Evolutionary conservation across 2,888 invertebrate genomes (phyloP), one percentile per base, ranked within the genome.

Genomic region (Leistus spinibarbis): DNA sequence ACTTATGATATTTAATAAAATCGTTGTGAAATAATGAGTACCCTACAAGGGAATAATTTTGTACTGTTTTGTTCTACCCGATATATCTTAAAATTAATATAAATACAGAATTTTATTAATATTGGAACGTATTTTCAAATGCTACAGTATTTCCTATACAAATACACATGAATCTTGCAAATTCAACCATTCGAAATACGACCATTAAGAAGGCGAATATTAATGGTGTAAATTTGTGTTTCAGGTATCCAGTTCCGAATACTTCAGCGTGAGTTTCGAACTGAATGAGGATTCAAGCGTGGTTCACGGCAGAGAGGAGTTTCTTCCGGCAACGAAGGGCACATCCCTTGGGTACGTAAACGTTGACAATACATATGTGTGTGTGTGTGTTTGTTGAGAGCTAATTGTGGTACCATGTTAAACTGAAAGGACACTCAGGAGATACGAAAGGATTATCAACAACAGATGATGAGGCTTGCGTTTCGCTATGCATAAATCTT

Each of bases 231-330:
- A 67, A 77, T 77, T 79, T 78, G 77, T 80, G 78, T 86, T 87
- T 60, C 86, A 91, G 91, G 90, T 91, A 82, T 90, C 91, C 70
- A 92, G 91, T 84, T 91, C 91, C 80, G 92, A 92, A 81, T 92
- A 90, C 83, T 92, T 92, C 85, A 91, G 91, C 80, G 91, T 92
- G 77, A 90, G 89, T 83, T 92, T 92, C 84, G 91, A 91, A 82
- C 86, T 89, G n/a, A 85, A 85, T 17, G 86, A 88, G 76, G 88
- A 88, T 79, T 82, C 84, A 53, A 88, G 86, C 82, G 76, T 85
- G 83, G 82, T 85, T 84, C 80, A 85, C 85, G 84, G 89, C 85
- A 87, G 88, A 54, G 90, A 90, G 78, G 90, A 92, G 84, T 91
- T 92, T 82, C 87, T 92, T 78, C 90, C 91, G 19, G 91, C 91